A percentile compares a stretch with the other conserved stretches of the same genome.
Evolutionary conservation across 2,888 invertebrate species (phyloP).

Genomic region (Stegophylla sp.): DNA sequence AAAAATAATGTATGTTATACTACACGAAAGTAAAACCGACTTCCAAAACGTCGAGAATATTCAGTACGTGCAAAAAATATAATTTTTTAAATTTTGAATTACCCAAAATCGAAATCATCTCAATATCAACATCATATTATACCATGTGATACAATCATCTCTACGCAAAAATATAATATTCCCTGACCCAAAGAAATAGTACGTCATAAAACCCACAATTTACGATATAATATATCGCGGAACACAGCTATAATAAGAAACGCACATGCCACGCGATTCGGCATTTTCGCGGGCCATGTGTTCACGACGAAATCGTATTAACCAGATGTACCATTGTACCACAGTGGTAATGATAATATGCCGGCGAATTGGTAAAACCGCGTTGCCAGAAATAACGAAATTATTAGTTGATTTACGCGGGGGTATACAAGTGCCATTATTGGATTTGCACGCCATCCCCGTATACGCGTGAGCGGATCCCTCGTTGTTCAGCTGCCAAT

Average conservation of each 20-base stretch:
- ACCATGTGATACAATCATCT: too few relatives aligned
- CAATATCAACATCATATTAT: too few relatives aligned
- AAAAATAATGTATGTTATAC: too few relatives aligned
- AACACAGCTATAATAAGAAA: not conserved
- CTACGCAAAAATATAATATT: too few relatives aligned
- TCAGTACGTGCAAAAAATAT: too few relatives aligned
- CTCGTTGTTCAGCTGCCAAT: slow-evolving; percentile 25
- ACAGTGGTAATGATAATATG: not conserved
- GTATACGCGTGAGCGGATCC: not conserved
- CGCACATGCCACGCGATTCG: not conserved
- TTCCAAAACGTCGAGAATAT: too few relatives aligned
- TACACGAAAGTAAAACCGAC: too few relatives aligned
- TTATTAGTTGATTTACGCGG: slow-evolving; percentile 20
- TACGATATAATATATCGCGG: too few relatives aligned
- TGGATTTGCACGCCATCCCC: not conserved
- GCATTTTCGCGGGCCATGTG: slow-evolving; percentile 10
- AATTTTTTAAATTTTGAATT: too few relatives aligned
- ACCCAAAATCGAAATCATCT: too few relatives aligned
- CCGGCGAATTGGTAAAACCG: not conserved
- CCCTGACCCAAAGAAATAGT: too few relatives aligned
- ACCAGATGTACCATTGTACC: not conserved
- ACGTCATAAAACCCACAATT: not conserved
- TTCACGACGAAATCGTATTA: not conserved
- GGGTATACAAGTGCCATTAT: slow-evolving; percentile 28
- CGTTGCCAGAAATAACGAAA: slow-evolving; percentile 13